These are phyloP conservation scores for Mustela erminea DNA, from an alignment of 2,797 vertebrate species.

Conservation along the genomic window DNA sequence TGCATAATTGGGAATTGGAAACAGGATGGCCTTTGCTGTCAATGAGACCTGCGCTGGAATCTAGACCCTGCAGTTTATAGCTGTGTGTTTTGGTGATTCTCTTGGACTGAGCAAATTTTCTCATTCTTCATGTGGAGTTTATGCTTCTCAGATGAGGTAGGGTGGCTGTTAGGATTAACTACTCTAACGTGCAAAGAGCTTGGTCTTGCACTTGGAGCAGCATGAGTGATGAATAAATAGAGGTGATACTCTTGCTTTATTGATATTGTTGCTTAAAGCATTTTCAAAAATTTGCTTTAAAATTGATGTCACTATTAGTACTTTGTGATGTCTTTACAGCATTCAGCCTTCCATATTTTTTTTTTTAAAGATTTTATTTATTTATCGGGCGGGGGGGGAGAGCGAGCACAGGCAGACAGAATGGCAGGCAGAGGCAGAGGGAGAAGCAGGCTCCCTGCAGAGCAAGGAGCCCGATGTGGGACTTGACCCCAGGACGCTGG, in stretches of 20 bases:
- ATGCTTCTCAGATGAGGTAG: not conserved
- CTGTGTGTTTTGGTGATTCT: not conserved
- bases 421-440: too few relatives aligned
- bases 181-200: not conserved
- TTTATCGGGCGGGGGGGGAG: too few relatives aligned
- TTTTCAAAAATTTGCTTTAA: conserved; percentile 29
- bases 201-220: not conserved
- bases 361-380: not conserved
- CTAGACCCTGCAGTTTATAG: not conserved
- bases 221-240: not conserved
- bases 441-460: too few relatives aligned
- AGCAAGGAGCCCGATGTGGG: too few relatives aligned
- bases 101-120: conserved; percentile 1
- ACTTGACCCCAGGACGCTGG: too few relatives aligned
- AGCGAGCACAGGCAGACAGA: too few relatives aligned
- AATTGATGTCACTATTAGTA: not conserved
- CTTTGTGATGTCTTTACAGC: not conserved
- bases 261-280: not conserved
- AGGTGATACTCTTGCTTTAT: not conserved
- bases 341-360: not conserved
- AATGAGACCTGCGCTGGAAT: not conserved
- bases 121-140: not conserved
- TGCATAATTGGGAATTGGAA: not conserved
- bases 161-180: not conserved
- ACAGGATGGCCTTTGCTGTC: not conserved